Percentiles rank a stretch among this genome's conserved stretches.
Evolutionary conservation across 2,113 vertebrate genomes (phyloP).

Genomic region (Lamprotornis superbus): DNA sequence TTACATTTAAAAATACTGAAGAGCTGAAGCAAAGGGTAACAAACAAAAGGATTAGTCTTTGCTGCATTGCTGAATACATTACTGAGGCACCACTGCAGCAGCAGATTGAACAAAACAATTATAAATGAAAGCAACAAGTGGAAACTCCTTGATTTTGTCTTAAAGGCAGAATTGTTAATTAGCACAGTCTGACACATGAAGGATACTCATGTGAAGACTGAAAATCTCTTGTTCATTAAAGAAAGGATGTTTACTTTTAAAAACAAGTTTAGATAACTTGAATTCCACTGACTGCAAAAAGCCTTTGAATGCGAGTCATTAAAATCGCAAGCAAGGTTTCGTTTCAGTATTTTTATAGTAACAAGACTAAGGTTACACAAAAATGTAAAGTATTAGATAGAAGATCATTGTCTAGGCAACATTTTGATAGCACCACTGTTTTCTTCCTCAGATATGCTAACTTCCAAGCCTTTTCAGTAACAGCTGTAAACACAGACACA

Average conservation of each 20-base stretch:
- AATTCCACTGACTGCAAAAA: not conserved
- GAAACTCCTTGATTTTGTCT: not conserved
- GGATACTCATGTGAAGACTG: not conserved
- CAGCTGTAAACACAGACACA: not conserved
- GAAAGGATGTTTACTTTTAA: not conserved
- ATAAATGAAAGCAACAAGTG: not conserved
- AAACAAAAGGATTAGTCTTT: conserved; percentile 1
- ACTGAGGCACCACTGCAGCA: not conserved
- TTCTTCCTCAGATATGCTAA: not conserved
- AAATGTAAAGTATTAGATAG: not conserved
- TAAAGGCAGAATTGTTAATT: not conserved
- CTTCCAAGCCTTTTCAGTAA: not conserved
- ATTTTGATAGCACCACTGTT: not conserved
- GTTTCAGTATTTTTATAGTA: not conserved
- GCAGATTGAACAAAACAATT: not conserved
- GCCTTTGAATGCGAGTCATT: not conserved
- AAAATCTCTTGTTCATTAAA: not conserved
- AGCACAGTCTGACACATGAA: not conserved
- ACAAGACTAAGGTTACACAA: not conserved
- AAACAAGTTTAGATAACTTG: not conserved
- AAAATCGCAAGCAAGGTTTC: not conserved
- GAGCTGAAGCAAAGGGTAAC: not conserved
- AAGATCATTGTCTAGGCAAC: not conserved
- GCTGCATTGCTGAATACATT: not conserved
- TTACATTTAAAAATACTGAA: not conserved